Evolutionary conservation across 2,888 invertebrate genomes (phyloP).

Genomic region (Agrotis segetum): DNA sequence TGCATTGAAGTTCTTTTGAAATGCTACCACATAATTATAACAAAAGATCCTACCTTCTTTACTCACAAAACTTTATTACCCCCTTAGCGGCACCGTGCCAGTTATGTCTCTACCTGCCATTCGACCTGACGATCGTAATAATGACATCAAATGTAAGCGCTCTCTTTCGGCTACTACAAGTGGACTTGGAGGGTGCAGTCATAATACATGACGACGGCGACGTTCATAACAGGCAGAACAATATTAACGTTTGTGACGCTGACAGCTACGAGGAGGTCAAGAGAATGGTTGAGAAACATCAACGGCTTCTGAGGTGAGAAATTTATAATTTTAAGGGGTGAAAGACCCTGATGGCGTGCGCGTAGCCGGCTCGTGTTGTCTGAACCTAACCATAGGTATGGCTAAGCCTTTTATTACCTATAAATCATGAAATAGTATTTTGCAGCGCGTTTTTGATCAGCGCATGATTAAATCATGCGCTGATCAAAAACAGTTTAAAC

Average conservation of each 20-base stretch:
- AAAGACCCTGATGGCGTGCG: too few species aligned
- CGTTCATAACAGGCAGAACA: background rate
- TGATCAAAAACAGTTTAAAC: too few species aligned
- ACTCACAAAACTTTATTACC: background rate
- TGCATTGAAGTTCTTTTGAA: too few species aligned
- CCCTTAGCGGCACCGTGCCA: constrained; percentile 53
- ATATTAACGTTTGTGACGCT: constrained; percentile 20
- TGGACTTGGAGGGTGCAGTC: constrained; percentile 55
- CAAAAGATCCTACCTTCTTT: too few species aligned
- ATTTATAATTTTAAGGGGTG: background rate
- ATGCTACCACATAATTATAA: too few species aligned
- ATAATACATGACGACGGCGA: constrained; percentile 11
- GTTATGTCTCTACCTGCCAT: constrained; percentile 60
- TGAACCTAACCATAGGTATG: too few species aligned
- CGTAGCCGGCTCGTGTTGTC: too few species aligned
- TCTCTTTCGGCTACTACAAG: constrained; percentile 60
- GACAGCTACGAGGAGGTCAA: constrained; percentile 45
- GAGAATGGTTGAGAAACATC: constrained; percentile 55
- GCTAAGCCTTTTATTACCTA: too few species aligned
- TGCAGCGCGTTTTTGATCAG: too few species aligned
- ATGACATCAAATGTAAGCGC: constrained; percentile 63
- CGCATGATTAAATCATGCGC: too few species aligned
- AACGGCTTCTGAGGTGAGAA: constrained; percentile 59
- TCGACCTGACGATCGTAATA: constrained; percentile 54
- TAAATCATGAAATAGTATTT: too few species aligned